A percentile compares a stretch with the other conserved stretches of the same genome.
Conservation (phyloP, 2,888 invertebrate species). For the Drosophila falleni region DNA sequence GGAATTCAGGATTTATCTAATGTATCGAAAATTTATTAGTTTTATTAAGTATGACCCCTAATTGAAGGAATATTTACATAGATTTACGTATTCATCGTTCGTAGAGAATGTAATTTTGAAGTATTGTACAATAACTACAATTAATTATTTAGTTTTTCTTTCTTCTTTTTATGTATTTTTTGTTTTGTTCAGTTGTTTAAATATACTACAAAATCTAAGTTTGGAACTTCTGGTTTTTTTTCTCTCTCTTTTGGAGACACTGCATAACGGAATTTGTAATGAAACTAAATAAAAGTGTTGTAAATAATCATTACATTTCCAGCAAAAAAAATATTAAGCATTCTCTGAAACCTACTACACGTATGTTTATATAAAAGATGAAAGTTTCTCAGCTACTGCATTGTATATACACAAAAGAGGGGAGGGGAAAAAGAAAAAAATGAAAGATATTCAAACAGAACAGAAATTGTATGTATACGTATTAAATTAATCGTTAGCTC, state of each 20-base stretch:
- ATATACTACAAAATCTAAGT: slow-evolving; percentile 36
- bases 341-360: slow-evolving; percentile 44
- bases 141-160: slow-evolving; percentile 4
- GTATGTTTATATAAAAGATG: slow-evolving; percentile 10
- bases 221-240: slow-evolving; percentile 14
- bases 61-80: slow-evolving; percentile 57
- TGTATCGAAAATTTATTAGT: slow-evolving; percentile 45
- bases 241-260: slow-evolving; percentile 18
- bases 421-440: slow-evolving; percentile 40
- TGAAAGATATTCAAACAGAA: slow-evolving; percentile 57
- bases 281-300: slow-evolving; percentile 18
- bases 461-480: slow-evolving; percentile 38
- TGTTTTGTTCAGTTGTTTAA: slow-evolving; percentile 14
- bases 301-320: slow-evolving; percentile 21
- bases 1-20: slow-evolving; percentile 51
- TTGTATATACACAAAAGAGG: slow-evolving; percentile 37
- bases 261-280: slow-evolving; percentile 19
- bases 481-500: slow-evolving; percentile 60
- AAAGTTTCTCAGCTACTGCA: slow-evolving; percentile 28
- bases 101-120: slow-evolving; percentile 38
- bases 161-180: slow-evolving; percentile 6
- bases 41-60: slow-evolving; percentile 53
- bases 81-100: slow-evolving; percentile 38
- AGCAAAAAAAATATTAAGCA: slow-evolving; percentile 14
- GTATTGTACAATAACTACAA: slow-evolving; percentile 45